Conservation (phyloP, 2,797 vertebrate genomes). For the Gallinago nigripennis region DNA sequence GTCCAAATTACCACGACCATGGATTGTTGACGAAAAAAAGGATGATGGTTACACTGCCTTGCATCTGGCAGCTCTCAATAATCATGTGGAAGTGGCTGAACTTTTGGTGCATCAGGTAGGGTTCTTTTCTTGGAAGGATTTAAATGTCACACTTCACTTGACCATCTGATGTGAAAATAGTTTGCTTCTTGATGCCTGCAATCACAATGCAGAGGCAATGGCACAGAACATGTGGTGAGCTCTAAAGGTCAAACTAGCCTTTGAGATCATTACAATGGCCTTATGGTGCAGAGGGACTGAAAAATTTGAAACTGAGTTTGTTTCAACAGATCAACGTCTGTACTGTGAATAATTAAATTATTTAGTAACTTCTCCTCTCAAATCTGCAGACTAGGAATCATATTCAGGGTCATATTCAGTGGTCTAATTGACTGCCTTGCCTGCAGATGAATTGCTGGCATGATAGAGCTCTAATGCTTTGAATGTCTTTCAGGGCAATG, state of each 20-base stretch:
- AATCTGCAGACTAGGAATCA: background rate
- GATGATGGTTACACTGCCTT: conserved; percentile 98
- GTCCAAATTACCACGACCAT: conserved; percentile 95
- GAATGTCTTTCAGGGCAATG: conserved; percentile 85
- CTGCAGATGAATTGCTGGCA: background rate
- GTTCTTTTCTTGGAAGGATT: background rate
- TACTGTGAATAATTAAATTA: background rate
- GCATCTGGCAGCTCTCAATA: conserved; percentile 97
- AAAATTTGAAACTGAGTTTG: background rate
- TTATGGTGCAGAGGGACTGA: background rate
- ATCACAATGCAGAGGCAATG: background rate
- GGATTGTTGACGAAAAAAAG: conserved; percentile 99
- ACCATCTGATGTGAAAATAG: background rate
- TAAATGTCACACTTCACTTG: conserved; percentile 16
- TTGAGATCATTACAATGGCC: background rate
- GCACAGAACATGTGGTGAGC: background rate
- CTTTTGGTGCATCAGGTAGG: conserved; percentile 96
- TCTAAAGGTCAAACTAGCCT: background rate
- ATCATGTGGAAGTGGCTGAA: conserved; percentile 98
- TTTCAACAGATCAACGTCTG: background rate
- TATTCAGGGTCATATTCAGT: background rate
- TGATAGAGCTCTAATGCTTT: background rate
- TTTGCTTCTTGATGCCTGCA: background rate
- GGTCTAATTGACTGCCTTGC: background rate
- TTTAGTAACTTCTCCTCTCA: background rate